A percentile compares a stretch with the other conserved stretches of the same genome.
Evolutionary conservation across 2,113 vertebrate species (phyloP).

Genomic region (Muntiacus muntjak): DNA sequence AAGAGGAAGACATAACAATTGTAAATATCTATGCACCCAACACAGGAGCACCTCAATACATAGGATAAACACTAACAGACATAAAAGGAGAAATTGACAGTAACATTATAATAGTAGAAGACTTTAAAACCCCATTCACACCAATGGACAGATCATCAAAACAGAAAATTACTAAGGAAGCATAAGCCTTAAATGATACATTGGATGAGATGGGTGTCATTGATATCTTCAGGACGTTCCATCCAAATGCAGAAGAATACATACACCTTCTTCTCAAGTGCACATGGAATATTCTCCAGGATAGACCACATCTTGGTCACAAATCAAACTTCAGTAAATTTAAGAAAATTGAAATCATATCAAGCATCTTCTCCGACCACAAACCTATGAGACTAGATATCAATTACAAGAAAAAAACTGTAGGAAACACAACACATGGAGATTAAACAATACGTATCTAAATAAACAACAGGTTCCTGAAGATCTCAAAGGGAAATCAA

Average conservation of each 20-base stretch:
- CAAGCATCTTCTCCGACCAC: neutral
- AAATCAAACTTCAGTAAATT: neutral
- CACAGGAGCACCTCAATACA: neutral
- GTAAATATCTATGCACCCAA: neutral
- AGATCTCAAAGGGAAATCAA: neutral
- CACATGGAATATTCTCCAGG: neutral
- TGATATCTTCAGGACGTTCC: neutral
- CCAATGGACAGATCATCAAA: neutral
- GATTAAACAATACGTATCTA: fast-evolving
- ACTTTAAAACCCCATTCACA: neutral
- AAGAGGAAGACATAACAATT: neutral
- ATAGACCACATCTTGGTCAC: neutral
- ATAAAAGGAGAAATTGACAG: neutral
- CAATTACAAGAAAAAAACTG: neutral
- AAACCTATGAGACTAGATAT: neutral
- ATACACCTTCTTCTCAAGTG: neutral
- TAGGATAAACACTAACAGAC: neutral
- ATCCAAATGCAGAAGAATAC: neutral
- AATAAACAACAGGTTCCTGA: neutral
- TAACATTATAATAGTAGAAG: neutral
- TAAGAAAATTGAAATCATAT: neutral
- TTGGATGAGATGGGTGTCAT: neutral
- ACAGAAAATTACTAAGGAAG: neutral
- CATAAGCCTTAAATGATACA: neutral
- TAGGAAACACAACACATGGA: neutral